phyloP scores from a whole-genome alignment of 2,113 vertebrate species.

The Upupa epops region DNA sequence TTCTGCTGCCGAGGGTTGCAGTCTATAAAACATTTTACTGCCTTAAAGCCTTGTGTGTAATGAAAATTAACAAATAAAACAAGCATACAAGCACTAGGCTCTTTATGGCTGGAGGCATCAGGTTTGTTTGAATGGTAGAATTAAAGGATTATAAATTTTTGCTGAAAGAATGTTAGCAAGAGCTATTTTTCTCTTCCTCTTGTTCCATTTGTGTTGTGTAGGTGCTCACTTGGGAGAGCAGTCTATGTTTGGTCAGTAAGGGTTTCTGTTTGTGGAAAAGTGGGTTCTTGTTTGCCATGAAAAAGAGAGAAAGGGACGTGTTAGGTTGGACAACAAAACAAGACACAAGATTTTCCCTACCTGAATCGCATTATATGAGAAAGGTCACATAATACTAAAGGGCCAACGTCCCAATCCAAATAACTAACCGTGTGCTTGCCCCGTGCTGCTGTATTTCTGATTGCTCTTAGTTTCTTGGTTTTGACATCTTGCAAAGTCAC shows the following conservation, averaged over 20 bases:
- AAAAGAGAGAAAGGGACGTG: neutral
- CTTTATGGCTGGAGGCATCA: neutral
- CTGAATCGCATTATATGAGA: neutral
- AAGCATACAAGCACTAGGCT: neutral
- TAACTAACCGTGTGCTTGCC: neutral
- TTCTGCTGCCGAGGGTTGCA: neutral
- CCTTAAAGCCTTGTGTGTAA: neutral
- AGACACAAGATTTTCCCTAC: neutral
- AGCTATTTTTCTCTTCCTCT: neutral
- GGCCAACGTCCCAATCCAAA: neutral
- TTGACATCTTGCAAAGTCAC: neutral
- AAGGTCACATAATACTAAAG: neutral
- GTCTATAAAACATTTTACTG: neutral
- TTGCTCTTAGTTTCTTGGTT: neutral
- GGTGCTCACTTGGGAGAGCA: neutral
- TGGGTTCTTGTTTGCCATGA: neutral
- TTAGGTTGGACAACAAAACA: neutral
- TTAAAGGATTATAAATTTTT: neutral
- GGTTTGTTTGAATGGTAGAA: neutral
- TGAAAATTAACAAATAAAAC: conserved; percentile 7
- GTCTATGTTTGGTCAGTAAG: neutral
- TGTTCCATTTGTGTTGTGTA: neutral
- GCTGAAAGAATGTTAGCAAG: neutral
- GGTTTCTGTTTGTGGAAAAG: neutral
- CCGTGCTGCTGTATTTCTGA: rapidly evolving